A percentile compares a stretch with the other conserved stretches of the same genome.
phyloP scores from a whole-genome alignment of 1,140 invertebrate species.

The Zaprionus capensis region DNA sequence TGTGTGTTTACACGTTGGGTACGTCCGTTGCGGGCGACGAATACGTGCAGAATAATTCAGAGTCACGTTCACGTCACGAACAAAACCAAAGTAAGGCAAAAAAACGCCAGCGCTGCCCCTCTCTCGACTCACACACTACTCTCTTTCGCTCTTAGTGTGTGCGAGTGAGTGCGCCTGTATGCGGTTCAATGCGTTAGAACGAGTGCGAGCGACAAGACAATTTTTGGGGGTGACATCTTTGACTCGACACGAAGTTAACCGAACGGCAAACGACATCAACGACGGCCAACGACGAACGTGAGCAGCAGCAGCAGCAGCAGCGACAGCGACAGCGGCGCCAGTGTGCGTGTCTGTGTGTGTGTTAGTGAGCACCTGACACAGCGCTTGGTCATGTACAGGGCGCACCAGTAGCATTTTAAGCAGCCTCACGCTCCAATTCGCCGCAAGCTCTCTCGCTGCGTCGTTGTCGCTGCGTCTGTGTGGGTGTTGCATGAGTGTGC shows the following conservation, averaged over 20 bases:
- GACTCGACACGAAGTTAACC: conserved; percentile 65
- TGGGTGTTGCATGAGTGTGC: conserved; percentile 59
- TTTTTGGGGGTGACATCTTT: conserved; percentile 80
- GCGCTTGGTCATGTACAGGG: conserved; percentile 77
- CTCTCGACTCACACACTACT: conserved; percentile 34
- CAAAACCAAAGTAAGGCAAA: conserved; percentile 83
- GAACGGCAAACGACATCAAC: conserved; percentile 31
- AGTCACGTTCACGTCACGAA: conserved; percentile 84
- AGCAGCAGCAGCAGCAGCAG: conserved; percentile 38
- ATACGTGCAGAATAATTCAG: conserved; percentile 84
- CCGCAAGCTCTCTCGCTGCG: conserved; percentile 51
- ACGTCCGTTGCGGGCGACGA: conserved; percentile 84
- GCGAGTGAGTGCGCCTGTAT: neutral
- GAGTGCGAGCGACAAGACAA: conserved; percentile 21
- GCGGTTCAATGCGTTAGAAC: neutral
- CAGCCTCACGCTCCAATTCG: conserved; percentile 82
- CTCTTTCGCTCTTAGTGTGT: conserved; percentile 16
- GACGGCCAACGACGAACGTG: conserved; percentile 47
- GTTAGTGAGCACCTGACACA: conserved; percentile 79
- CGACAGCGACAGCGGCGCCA: conserved; percentile 6
- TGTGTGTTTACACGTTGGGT: conserved; percentile 55
- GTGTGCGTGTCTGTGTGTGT: conserved; percentile 34
- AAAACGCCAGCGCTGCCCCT: conserved; percentile 54
- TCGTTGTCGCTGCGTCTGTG: conserved; percentile 8
- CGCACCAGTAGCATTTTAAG: conserved; percentile 84